These are phyloP conservation scores for Tapirus indicus DNA, from an alignment of 2,797 vertebrate genomes.

Conservation along the genomic window DNA sequence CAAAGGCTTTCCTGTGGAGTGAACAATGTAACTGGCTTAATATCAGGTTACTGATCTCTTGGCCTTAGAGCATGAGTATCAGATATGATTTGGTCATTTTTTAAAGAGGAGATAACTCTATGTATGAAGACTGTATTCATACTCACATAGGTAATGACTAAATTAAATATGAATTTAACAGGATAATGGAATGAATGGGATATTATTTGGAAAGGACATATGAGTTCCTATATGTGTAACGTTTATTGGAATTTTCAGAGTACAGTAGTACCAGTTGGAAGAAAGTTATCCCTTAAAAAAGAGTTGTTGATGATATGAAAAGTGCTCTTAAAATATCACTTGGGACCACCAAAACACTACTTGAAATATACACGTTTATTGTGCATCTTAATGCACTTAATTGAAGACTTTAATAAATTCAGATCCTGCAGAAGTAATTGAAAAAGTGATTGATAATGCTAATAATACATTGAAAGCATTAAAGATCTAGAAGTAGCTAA, in stretches of 20 bases:
- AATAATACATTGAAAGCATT: constrained; percentile 73
- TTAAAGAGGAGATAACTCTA: not conserved
- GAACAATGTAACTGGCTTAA: not conserved
- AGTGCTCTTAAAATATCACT: constrained; percentile 72
- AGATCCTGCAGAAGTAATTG: constrained; percentile 65
- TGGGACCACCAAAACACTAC: constrained; percentile 64
- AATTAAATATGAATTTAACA: constrained; percentile 37
- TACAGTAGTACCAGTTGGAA: not conserved
- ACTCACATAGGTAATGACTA: not conserved
- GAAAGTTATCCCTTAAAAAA: constrained; percentile 70
- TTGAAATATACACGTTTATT: constrained; percentile 68
- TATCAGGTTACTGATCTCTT: not conserved
- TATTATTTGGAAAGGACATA: not conserved
- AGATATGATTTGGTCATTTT: not conserved
- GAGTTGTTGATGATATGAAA: constrained; percentile 62
- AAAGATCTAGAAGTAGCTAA: constrained; percentile 81
- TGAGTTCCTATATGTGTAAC: not conserved
- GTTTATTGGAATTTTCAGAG: constrained; percentile 38
- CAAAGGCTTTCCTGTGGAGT: not conserved
- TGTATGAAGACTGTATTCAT: not conserved
- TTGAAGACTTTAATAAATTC: constrained; percentile 84
- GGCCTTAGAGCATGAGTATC: not conserved
- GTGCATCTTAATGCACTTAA: constrained; percentile 77
- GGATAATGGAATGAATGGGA: not conserved
- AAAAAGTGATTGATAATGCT: constrained; percentile 82